Evolutionary conservation across 1,140 invertebrate genomes (phyloP).

Genomic region (Sipha flava): DNA sequence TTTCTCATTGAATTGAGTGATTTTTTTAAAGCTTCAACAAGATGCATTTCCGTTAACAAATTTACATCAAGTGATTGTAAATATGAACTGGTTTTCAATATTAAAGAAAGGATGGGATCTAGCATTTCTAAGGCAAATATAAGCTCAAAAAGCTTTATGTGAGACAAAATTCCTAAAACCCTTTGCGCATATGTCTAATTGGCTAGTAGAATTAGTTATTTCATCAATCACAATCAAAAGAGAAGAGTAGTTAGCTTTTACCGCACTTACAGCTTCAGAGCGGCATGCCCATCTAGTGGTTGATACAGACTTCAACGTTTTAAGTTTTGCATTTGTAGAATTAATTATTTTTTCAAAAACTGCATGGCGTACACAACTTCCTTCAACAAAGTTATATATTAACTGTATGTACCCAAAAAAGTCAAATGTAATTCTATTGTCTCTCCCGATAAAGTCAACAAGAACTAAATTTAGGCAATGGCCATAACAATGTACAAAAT

Average conservation of each 20-base stretch:
- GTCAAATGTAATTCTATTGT: not conserved
- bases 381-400: constrained; percentile 27
- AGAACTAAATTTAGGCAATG: not conserved
- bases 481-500: not conserved
- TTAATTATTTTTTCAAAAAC: constrained; percentile 27
- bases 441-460: not conserved
- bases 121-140: constrained; percentile 1
- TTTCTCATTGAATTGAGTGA: not conserved
- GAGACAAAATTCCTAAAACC: not conserved
- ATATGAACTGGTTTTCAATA: constrained; percentile 27
- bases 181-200: not conserved
- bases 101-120: not conserved
- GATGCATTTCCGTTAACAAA: constrained; percentile 25
- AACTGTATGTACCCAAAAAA: constrained; percentile 20
- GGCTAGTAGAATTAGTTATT: not conserved
- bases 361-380: constrained; percentile 23
- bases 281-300: constrained; percentile 25
- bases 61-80: constrained; percentile 22
- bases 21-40: not conserved
- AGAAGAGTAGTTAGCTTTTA: constrained; percentile 17
- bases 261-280: constrained; percentile 23
- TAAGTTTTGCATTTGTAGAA: constrained; percentile 10
- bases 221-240: constrained; percentile 20
- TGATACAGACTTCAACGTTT: constrained; percentile 29
- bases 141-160: constrained; percentile 29